phyloP scores from a whole-genome alignment of 2,113 vertebrate species.

The Boulengeromyrus knoepffleri region DNA sequence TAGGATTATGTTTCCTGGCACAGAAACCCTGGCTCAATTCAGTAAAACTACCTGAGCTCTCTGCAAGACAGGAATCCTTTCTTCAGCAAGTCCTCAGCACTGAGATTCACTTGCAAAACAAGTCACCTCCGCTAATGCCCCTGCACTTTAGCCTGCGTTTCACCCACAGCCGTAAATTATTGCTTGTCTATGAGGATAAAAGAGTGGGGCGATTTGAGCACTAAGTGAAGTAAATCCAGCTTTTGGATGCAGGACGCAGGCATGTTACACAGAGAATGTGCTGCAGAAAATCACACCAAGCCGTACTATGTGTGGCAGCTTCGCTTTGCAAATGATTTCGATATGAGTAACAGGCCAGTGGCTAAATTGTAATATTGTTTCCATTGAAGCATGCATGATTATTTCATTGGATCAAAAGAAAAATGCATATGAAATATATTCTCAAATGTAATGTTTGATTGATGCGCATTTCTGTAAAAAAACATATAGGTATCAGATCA shows the following conservation, averaged over 20 bases:
- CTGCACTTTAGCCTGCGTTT: conserved; percentile 25
- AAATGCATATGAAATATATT: neutral
- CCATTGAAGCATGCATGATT: neutral
- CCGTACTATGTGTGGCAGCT: neutral
- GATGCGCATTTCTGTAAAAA: neutral
- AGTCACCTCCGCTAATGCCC: conserved; percentile 17
- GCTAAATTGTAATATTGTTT: neutral
- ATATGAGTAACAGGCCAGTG: neutral
- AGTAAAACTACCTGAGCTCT: conserved; percentile 46
- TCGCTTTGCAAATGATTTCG: neutral
- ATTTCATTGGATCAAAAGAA: neutral
- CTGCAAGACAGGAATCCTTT: conserved; percentile 39
- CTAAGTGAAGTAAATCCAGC: conserved; percentile 18
- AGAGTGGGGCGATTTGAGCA: neutral
- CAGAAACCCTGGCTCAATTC: conserved; percentile 27
- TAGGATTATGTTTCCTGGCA: conserved; percentile 46
- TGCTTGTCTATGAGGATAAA: conserved; percentile 21
- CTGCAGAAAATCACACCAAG: neutral
- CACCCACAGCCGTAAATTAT: conserved; percentile 18
- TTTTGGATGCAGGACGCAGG: conserved; percentile 3
- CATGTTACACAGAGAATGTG: neutral
- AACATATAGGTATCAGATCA: neutral
- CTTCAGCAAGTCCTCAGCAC: conserved; percentile 34
- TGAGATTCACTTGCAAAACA: conserved; percentile 27
- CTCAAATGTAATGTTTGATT: neutral